phyloP scores from a whole-genome alignment of 2,888 invertebrate genomes.

The Andricus curvator region DNA sequence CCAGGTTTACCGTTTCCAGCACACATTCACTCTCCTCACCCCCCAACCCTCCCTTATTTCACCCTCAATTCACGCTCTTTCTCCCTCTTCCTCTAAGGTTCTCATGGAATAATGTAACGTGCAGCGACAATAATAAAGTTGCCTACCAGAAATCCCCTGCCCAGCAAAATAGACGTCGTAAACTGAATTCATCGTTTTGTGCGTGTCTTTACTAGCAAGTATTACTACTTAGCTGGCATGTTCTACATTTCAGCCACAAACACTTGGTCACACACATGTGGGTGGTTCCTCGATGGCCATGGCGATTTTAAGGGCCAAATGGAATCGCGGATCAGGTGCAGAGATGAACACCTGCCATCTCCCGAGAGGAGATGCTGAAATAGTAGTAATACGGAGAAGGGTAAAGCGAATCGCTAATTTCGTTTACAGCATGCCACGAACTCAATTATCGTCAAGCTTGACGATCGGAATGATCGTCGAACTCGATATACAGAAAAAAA shows the following conservation, averaged over 20 bases:
- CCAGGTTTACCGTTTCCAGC: constrained; percentile 14
- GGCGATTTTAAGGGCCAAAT: background rate
- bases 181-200: constrained; percentile 66
- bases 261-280: constrained; percentile 1
- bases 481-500: constrained; percentile 45
- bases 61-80: constrained; percentile 25
- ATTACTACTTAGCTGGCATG: constrained; percentile 53
- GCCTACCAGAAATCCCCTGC: constrained; percentile 25
- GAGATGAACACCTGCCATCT: constrained; percentile 48
- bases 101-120: constrained; percentile 33
- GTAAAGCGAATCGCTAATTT: constrained; percentile 71
- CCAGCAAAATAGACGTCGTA: constrained; percentile 65
- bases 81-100: constrained; percentile 31
- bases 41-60: constrained; percentile 9
- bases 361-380: constrained; percentile 37
- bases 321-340: constrained; percentile 31
- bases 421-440: constrained; percentile 70
- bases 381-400: constrained; percentile 52
- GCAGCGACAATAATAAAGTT: constrained; percentile 37
- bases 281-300: constrained; percentile 23
- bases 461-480: constrained; percentile 66
- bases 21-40: background rate
- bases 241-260: constrained; percentile 6
- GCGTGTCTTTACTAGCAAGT: constrained; percentile 58
- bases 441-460: constrained; percentile 73